Base-by-base conservation (phyloP, 2,797 vertebrate species). In the Falco naumanni region DNA sequence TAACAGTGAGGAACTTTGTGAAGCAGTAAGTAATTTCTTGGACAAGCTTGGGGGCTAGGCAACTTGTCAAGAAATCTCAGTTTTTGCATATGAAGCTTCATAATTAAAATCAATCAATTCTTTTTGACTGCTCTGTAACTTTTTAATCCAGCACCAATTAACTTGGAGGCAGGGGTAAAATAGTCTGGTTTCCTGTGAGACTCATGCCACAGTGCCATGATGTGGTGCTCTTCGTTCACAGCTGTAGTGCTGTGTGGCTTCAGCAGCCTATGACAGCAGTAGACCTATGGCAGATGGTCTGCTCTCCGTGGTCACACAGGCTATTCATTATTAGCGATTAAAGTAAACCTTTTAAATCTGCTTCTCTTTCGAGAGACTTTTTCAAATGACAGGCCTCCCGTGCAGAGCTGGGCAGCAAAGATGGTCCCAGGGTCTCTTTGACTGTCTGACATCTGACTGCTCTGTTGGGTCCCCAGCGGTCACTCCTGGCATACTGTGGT, bases 101-200 rank as follows among this genome's bases (percentile, higher is more conserved):
- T 96, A 92, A 94, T 96, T 91, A 95, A 89, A 70, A 60, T 26
- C 18, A 89, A 81, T 94, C 72, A 56, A 22, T 96, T 39, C 63
- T 69, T 72, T 87, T 91, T 96, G 84, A 85, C 61, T 88, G 24
- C 45, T 93, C 20, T 90, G 33, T 84, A 90, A 75, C 53, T 84
- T 85, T 75, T 82, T 70, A 95, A 81, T 45, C 34, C 71, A 59
- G 12, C 22, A 37, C 47, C 37, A 92, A 39, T 83, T 90, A 90
- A 66, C 54, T 51, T 50, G 50, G 33, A 63, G 54, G 9, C 22
- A 34, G 34, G 22, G 26, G 8, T 80, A 78, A 28, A 77, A 76
- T 41, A 33, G 37, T 83, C 15, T 75, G 53, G 17, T 72, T 95
- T 10, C 22, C 15, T 65, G 9, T 59, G 51, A 69, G 60, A 11